Percentiles rank a stretch among this genome's conserved stretches.
Evolutionary conservation across 2,888 invertebrate species (phyloP).

Genomic region (Escarpia spicata): DNA sequence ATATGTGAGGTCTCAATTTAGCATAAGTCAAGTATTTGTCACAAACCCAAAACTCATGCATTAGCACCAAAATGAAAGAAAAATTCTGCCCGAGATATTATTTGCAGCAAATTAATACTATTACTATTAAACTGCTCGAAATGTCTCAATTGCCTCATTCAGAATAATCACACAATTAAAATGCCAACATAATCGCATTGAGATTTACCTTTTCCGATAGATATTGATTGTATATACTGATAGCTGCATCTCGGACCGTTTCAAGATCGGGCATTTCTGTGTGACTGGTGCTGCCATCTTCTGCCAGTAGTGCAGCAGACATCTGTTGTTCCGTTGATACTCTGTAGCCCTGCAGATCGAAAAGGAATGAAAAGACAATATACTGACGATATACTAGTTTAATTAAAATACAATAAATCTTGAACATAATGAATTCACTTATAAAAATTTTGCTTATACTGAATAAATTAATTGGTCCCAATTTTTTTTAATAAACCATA

Average conservation of each 20-base stretch:
- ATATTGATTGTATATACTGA: constrained; percentile 81
- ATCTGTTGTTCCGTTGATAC: constrained; percentile 79
- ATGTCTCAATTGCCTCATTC: too few relatives aligned
- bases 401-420: neutral
- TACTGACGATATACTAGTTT: neutral
- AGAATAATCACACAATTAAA: neutral
- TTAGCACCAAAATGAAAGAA: too few relatives aligned
- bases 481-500: too few relatives aligned
- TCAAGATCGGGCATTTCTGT: constrained; percentile 56
- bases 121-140: too few relatives aligned
- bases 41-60: too few relatives aligned
- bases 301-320: constrained; percentile 49
- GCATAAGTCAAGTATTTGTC: too few relatives aligned
- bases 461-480: too few relatives aligned
- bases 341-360: constrained; percentile 66
- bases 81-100: too few relatives aligned
- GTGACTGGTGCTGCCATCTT: constrained; percentile 27
- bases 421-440: too few relatives aligned
- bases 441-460: too few relatives aligned
- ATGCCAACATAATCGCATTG: neutral
- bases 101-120: too few relatives aligned
- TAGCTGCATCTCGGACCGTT: constrained; percentile 74
- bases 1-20: too few relatives aligned
- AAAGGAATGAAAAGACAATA: neutral
- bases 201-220: constrained; percentile 74